A percentile compares a stretch with the other conserved stretches of the same genome.
Evolutionary conservation across 2,888 invertebrate species (phyloP).

Genomic region (Eurytoma californica): DNA sequence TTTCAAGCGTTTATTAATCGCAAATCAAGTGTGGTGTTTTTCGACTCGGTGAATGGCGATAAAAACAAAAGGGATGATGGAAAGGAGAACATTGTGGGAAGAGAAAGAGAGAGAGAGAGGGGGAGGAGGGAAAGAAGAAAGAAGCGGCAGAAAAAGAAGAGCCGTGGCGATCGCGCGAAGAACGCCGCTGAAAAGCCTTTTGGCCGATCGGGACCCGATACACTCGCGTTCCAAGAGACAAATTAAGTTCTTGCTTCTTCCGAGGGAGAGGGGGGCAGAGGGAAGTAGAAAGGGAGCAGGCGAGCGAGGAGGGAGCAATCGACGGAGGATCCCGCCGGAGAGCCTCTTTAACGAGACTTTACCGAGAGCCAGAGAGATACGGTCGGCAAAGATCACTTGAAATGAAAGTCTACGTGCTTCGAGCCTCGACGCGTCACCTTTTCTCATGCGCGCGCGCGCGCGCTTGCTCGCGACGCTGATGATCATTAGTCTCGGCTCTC

Average conservation of each 20-base stretch:
- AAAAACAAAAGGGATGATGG: conserved; percentile 28
- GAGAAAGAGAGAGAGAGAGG: conserved; percentile 43
- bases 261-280: conserved; percentile 37
- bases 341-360: conserved; percentile 62
- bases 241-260: conserved; percentile 71
- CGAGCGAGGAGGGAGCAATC: conserved; percentile 56
- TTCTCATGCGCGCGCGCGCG: conserved; percentile 51
- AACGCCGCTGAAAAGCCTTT: conserved; percentile 63
- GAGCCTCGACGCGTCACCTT: conserved; percentile 61
- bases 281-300: conserved; percentile 27
- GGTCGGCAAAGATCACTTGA: conserved; percentile 64
- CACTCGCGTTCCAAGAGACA: conserved; percentile 69
- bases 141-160: conserved; percentile 19
- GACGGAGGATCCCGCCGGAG: conserved; percentile 60
- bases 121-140: conserved; percentile 1
- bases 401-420: conserved; percentile 54
- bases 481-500: conserved; percentile 54
- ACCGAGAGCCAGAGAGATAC: conserved; percentile 52
- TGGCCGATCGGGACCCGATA: conserved; percentile 67
- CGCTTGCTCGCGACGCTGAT: conserved; percentile 41
- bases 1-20: conserved; percentile 10
- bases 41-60: not conserved
- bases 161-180: conserved; percentile 48
- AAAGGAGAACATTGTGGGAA: conserved; percentile 19
- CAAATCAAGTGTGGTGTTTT: conserved; percentile 17